phyloP scores from a whole-genome alignment of 2,888 invertebrate genomes.

The Sycophila texana region DNA sequence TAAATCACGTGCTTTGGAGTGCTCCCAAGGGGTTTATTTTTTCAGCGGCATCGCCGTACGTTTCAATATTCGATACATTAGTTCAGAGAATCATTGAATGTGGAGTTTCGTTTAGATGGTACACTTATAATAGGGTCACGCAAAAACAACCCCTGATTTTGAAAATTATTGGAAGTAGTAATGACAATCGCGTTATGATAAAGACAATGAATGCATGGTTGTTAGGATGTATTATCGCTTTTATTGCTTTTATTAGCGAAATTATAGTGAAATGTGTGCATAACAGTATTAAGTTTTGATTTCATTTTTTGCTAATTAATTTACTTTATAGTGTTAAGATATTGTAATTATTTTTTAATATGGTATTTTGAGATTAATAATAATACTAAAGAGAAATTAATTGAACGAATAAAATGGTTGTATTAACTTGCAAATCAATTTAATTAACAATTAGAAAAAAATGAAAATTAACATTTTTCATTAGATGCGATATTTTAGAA shows the following conservation, averaged over 20 bases:
- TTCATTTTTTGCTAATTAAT: neutral
- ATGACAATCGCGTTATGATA: neutral
- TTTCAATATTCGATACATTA: neutral
- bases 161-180: neutral
- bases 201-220: neutral
- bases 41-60: conserved; percentile 12
- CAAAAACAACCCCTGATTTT: neutral
- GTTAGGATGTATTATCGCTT: neutral
- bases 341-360: neutral
- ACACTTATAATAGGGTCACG: neutral
- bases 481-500: too few species aligned
- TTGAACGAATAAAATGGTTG: too few species aligned
- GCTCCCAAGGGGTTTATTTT: conserved; percentile 14
- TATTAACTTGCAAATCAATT: too few species aligned
- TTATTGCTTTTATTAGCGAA: conserved; percentile 7
- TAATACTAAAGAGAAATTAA: too few species aligned
- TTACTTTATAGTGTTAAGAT: neutral
- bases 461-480: too few species aligned
- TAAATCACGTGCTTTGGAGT: neutral
- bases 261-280: neutral
- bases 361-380: too few species aligned
- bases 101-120: conserved; percentile 1
- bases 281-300: too few species aligned
- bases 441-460: too few species aligned
- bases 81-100: neutral